phyloP scores from a whole-genome alignment of 1,140 invertebrate genomes.

The Ceratina australensis region DNA sequence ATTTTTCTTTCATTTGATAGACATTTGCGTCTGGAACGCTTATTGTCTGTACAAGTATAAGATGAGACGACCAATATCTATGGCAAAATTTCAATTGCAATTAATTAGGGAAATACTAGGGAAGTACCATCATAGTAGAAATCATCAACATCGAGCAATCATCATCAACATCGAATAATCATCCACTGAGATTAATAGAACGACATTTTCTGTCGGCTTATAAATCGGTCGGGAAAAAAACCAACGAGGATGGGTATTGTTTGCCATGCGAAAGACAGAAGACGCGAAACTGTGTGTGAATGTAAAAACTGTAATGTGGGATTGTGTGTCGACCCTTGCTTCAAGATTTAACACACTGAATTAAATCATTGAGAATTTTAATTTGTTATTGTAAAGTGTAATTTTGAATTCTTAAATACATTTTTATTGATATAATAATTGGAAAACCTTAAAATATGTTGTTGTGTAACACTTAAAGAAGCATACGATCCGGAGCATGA shows the following conservation, averaged over 20 bases:
- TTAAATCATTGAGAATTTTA: constrained; percentile 3
- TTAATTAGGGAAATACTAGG: constrained; percentile 41
- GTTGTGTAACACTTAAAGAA: constrained; percentile 46
- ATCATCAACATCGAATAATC: constrained; percentile 39
- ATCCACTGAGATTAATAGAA: constrained; percentile 41
- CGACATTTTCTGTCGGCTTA: constrained; percentile 29
- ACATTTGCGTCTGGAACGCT: constrained; percentile 53
- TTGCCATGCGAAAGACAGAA: constrained; percentile 18
- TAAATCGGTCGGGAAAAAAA: constrained; percentile 9
- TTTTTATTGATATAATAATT: constrained; percentile 17
- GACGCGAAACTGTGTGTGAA: constrained; percentile 7
- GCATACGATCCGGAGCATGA: constrained; percentile 31
- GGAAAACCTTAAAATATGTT: constrained; percentile 36
- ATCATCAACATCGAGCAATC: constrained; percentile 34
- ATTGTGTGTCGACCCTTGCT: constrained; percentile 9
- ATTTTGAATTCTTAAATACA: neutral
- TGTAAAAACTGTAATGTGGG: constrained; percentile 26
- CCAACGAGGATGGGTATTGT: neutral
- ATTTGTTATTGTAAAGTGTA: constrained; percentile 6
- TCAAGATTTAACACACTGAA: constrained; percentile 13
- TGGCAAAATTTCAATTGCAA: constrained; percentile 46
- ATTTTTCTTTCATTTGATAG: constrained; percentile 65
- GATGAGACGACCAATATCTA: constrained; percentile 28
- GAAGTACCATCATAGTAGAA: constrained; percentile 34
- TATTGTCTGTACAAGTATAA: constrained; percentile 49